A percentile compares a stretch with the other conserved stretches of the same genome.
Conservation (phyloP, 2,797 vertebrate genomes). For the Chaetodon trifasciatus region DNA sequence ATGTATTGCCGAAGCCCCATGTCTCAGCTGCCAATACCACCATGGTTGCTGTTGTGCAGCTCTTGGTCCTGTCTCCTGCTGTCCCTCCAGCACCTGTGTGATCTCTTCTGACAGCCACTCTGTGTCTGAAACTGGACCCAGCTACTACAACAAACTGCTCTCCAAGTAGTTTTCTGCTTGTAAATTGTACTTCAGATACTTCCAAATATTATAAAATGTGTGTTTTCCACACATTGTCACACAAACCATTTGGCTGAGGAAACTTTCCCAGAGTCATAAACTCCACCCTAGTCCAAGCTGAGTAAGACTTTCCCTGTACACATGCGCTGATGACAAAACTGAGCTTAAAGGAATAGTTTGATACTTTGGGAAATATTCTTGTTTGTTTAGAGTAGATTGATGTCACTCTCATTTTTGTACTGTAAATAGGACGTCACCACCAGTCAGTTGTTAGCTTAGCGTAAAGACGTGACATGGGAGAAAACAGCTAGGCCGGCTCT, state of each 20-base stretch:
- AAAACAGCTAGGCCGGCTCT: not conserved
- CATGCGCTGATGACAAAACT: conserved; percentile 14
- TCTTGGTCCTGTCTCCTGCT: conserved; percentile 22
- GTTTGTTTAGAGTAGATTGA: not conserved
- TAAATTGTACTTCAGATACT: conserved; percentile 18
- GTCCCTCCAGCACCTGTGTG: conserved; percentile 36
- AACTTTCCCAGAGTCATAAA: conserved; percentile 39
- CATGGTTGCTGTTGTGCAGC: conserved; percentile 38
- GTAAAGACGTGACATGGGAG: not conserved
- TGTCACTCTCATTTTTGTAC: not conserved
- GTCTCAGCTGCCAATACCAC: conserved; percentile 12
- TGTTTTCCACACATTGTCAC: conserved; percentile 29
- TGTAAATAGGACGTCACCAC: not conserved
- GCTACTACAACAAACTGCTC: not conserved
- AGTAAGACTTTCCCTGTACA: conserved; percentile 20
- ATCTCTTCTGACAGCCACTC: conserved; percentile 34
- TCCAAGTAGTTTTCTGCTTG: conserved; percentile 21
- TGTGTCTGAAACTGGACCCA: conserved; percentile 23
- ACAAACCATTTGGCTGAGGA: not conserved
- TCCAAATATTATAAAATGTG: conserved; percentile 40
- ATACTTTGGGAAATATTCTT: not conserved
- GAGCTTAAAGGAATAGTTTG: not conserved
- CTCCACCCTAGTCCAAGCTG: conserved; percentile 8
- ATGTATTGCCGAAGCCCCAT: conserved; percentile 5
- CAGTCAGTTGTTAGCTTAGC: not conserved